Base-by-base conservation (phyloP, 30 jellyfish, hydroid and myxozoan species). In the Clytia hemisphaerica region DNA sequence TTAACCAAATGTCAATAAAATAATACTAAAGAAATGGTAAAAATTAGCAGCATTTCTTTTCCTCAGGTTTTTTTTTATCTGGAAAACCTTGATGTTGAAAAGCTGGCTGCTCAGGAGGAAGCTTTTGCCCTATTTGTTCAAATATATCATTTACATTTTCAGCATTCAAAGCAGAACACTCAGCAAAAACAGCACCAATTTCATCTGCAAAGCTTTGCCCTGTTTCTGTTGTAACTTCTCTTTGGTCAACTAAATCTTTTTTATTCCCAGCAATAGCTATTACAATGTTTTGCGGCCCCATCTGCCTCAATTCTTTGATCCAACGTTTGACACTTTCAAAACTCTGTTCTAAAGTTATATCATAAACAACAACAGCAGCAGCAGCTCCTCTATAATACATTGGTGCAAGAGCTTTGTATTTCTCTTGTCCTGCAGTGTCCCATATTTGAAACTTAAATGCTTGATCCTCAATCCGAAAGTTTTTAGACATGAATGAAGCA, bases 381-480 rank as follows among this genome's bases (percentile, higher is more conserved):
- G 94, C 72, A 30, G 97, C 97, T 32, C 97, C 94, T 16, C 97
- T 71, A 55, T 87, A 87, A 48, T 79, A 87, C 94, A 79, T 79
- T 18, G 94, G 97, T 5, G 94, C 97, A 27, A 87, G 65, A 12
- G 97, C 84, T 37, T 87, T 67, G 40, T 79, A 87, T 85, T 78
- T 76, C 55, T 91, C 99, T 65, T 91, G 99, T n/a, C 99, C 99
- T 7, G 99, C 99, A n/a, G 99, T 91, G 58, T 91, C 99, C 99
- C 99, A 91, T 2, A 91, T 91, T 44, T 91, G 94, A 71, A 71
- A 91, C 44, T 91, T 83, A 22, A 73, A 45, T 10, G 84, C 45
- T 26, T 78, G 72, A 2, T 77, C 82, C 16, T 65, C 94, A 45
- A 72, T 53, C 9, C 42, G 18, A 35, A 91, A 37, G 0, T 96